Base-by-base conservation (phyloP, 2,113 vertebrate species). In the Sterna hirundo region DNA sequence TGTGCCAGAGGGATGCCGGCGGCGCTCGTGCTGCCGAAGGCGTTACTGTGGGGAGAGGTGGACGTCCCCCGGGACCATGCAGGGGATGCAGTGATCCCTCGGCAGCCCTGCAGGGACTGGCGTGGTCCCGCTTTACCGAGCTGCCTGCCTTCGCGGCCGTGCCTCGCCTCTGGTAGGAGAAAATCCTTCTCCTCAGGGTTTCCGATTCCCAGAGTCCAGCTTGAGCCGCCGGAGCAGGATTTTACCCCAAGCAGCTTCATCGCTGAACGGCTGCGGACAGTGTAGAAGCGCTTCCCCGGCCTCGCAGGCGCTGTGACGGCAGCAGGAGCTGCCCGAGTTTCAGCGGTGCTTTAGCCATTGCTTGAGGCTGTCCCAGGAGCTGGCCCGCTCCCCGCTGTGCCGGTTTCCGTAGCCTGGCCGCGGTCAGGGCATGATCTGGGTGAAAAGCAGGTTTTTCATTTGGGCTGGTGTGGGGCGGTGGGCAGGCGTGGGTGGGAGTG, bases 71-170 rank as follows among this genome's bases (percentile, higher is more conserved):
- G 17, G 46, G 10, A 11, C 7, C 11, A 5, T 7, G 72, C 47
- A 7, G 55, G 6, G 54, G 34, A 7, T 7, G 36, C 3, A 0
- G 26, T 3, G 5, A 23, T 38, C 65, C 49, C 49, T 5, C 13
- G 4, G 68, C 52, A 42, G 34, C 36, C 62, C 64, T 15, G 36
- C 6, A 15, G 44, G 75, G 36, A 18, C 74, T 4, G 58, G 11
- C 15, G 1, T 5, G 2, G 58, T 32, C 17, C 38, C 38, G 3
- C 36, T 30, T 5, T 4, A 1, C 1, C 0, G 29, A 8, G 38
- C 61, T 46, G 23, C 40, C 55, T 42, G 42, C 23, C 42, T 4
- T 9, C 0, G 0, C 23, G 51, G 46, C 65, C 4, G 10, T 8
- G 18, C 54, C 64, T 4, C 10, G 42, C 26, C 25, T 44, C 30